Evolutionary conservation across 2,888 invertebrate species (phyloP).

Genomic region (Trisateles emortualis): DNA sequence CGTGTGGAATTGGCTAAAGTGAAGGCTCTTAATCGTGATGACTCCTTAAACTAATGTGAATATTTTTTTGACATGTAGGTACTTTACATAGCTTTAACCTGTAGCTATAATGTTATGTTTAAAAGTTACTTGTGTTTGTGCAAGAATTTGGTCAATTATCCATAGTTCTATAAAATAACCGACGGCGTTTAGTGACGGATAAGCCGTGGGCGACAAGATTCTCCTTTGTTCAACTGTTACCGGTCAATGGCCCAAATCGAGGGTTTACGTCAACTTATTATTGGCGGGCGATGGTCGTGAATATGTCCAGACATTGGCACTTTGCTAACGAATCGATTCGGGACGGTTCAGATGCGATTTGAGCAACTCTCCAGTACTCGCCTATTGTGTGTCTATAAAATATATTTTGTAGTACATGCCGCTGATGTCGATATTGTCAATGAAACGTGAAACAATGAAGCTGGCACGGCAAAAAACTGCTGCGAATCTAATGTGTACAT

Average conservation of each 20-base stretch:
- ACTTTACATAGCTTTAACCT: too few relatives aligned
- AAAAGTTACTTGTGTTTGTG: too few relatives aligned
- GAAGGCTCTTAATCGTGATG: too few relatives aligned
- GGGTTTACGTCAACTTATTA: slow-evolving; percentile 71
- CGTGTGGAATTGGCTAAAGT: too few relatives aligned
- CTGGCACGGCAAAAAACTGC: neutral
- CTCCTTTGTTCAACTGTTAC: slow-evolving; percentile 60
- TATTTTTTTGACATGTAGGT: too few relatives aligned
- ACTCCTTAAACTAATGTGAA: too few relatives aligned
- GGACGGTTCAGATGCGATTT: slow-evolving; percentile 63
- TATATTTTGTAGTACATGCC: slow-evolving; percentile 41
- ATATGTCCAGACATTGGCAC: slow-evolving; percentile 66
- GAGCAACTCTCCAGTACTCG: slow-evolving; percentile 58
- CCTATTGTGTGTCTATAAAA: slow-evolving; percentile 36
- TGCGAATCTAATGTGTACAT: neutral
- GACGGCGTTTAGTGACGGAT: slow-evolving; percentile 25
- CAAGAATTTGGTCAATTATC: too few relatives aligned
- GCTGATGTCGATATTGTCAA: slow-evolving; percentile 21
- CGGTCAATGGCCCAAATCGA: slow-evolving; percentile 74
- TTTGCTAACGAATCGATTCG: slow-evolving; percentile 73
- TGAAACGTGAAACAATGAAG: slow-evolving; percentile 10
- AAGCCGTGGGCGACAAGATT: slow-evolving; percentile 52
- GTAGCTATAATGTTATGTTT: too few relatives aligned
- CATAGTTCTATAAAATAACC: slow-evolving; percentile 12
- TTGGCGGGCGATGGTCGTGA: slow-evolving; percentile 58